Evolutionary conservation across 2,888 invertebrate genomes (phyloP).

Genomic region (Lochmaea crataegi): DNA sequence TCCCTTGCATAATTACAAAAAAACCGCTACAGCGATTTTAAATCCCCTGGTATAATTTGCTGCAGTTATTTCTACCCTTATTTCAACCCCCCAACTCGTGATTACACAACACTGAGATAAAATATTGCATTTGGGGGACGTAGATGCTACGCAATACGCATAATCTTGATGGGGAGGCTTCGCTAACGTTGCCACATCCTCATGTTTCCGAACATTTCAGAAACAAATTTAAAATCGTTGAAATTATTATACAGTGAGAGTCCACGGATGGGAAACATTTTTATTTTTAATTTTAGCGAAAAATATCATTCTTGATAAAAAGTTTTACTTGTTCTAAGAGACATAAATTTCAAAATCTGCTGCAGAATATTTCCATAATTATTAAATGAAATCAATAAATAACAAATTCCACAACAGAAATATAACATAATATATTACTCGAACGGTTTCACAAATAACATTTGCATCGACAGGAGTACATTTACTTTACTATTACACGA

Average conservation of each 20-base stretch:
- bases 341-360: too few relatives aligned
- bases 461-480: too few relatives aligned
- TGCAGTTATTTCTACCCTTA: slow-evolving; percentile 32
- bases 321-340: too few relatives aligned
- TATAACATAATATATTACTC: too few relatives aligned
- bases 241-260: neutral
- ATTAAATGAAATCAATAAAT: too few relatives aligned
- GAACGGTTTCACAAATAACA: too few relatives aligned
- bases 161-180: slow-evolving; percentile 33
- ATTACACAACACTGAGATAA: slow-evolving; percentile 30
- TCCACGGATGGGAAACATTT: too few relatives aligned
- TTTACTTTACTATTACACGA: too few relatives aligned
- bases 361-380: too few relatives aligned
- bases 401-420: too few relatives aligned
- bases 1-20: slow-evolving; percentile 10
- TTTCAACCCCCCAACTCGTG: slow-evolving; percentile 23
- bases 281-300: too few relatives aligned
- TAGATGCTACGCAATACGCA: slow-evolving; percentile 37
- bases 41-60: neutral
- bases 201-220: neutral
- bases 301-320: too few relatives aligned
- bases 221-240: neutral
- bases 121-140: slow-evolving; percentile 28
- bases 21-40: neutral
- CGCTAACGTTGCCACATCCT: slow-evolving; percentile 16